Conservation (phyloP, 1,140 invertebrate species). For the Philaenus spumarius region DNA sequence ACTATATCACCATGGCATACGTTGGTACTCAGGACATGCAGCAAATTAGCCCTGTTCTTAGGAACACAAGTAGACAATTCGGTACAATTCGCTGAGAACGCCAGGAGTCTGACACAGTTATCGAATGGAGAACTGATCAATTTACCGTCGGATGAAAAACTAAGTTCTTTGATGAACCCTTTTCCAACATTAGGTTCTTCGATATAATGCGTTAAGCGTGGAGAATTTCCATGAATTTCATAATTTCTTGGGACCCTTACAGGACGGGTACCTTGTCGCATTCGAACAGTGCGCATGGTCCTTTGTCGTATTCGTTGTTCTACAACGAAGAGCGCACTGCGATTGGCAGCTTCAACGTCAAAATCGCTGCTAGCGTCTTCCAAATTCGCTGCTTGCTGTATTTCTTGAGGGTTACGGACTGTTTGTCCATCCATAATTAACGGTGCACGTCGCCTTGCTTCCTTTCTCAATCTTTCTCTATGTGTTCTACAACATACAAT, state of each 20-base stretch:
- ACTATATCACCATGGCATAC: constrained; percentile 75
- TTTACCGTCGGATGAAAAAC: constrained; percentile 82
- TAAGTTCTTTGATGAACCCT: constrained; percentile 58
- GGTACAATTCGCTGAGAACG: constrained; percentile 67
- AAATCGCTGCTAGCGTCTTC: too few relatives aligned
- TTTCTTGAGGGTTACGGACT: constrained; percentile 11
- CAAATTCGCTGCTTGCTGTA: too few relatives aligned
- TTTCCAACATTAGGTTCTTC: constrained; percentile 80
- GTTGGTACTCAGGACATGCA: constrained; percentile 59
- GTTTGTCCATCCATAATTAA: constrained; percentile 10
- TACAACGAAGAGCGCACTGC: too few relatives aligned
- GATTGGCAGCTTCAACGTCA: too few relatives aligned
- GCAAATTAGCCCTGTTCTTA: constrained; percentile 35
- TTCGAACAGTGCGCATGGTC: too few relatives aligned
- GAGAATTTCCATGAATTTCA: constrained; percentile 62
- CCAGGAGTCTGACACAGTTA: constrained; percentile 71
- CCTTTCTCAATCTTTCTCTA: constrained; percentile 1
- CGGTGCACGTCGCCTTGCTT: neutral
- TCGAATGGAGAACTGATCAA: constrained; percentile 85
- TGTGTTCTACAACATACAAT: constrained; percentile 8
- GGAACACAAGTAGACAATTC: constrained; percentile 68
- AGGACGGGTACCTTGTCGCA: too few relatives aligned
- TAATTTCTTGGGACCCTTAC: constrained; percentile 39
- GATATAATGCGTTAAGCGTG: constrained; percentile 73
- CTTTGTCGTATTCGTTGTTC: too few relatives aligned